Base-by-base conservation (phyloP, 1,140 invertebrate genomes). In the Neodiprion lecontei region DNA sequence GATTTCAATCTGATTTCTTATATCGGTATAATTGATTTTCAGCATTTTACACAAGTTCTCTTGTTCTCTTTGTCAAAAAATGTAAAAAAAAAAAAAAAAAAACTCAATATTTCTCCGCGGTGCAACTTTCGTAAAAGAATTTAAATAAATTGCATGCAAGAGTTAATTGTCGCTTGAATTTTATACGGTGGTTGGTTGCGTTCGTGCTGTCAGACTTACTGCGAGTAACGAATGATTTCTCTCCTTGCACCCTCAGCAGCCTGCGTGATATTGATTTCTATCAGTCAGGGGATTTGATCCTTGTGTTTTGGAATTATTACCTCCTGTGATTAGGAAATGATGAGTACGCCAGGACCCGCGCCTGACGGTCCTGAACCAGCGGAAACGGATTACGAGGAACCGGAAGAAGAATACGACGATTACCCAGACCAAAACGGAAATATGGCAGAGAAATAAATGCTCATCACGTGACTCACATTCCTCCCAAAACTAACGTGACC, bases 361-460 rank as follows among this genome's bases (percentile, higher is more conserved):
- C 79, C 82, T 75, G 88, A 86, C n/a, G 87, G 83, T 75, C 86
- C 88, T n/a, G 87, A 89, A 72, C 87, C 87, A 21, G 87, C 87
- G 17, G 88, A 89, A 77, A 88, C 86, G 66, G 87, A 89, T 77
- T 88, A 89, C 74, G 88, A 88, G 12, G 40, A 21, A 47, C 82
- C 80, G 21, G 87, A 85, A 47, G 86, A 86, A 48, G 87, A 89
- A 1, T 82, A 87, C 79, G 87, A 87, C 17, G 87, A 88, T 11
- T 85, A 87, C 77, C 74, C 84, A 75, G 88, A 89, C 49, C 83
- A 82, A 65, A 87, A 82, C 74, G 86, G 83, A 76, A 88, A 88
- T 76, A 82, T 86, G 80, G 86, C 87, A 71, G 87, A 88, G 78
- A 82, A 88, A 88, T 87, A 88, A 40, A 84, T 85, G 81, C 76